phyloP scores from a whole-genome alignment of 2,113 vertebrate genomes.

The Urocitellus parryii region DNA sequence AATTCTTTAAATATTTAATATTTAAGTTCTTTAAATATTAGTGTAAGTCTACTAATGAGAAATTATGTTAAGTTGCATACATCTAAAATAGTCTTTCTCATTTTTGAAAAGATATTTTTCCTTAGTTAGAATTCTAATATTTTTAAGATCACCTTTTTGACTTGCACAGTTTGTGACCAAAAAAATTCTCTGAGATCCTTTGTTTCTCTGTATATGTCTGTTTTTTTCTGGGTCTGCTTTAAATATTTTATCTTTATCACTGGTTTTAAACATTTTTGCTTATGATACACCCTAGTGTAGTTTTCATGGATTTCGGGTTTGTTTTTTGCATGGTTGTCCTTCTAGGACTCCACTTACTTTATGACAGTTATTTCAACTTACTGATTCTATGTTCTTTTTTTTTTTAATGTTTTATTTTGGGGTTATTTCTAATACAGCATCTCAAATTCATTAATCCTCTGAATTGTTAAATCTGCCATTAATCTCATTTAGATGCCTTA shows the following conservation, averaged over 20 bases:
- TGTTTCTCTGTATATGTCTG: not conserved
- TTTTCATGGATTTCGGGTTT: not conserved
- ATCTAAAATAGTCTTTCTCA: not conserved
- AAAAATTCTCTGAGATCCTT: not conserved
- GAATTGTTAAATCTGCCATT: not conserved
- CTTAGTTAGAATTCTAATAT: not conserved
- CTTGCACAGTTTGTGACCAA: not conserved
- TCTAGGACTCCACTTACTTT: not conserved
- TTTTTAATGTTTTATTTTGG: not conserved
- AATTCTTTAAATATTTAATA: not conserved
- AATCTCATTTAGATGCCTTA: not conserved
- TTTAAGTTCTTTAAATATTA: not conserved
- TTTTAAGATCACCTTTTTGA: not conserved
- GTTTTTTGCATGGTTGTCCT: not conserved
- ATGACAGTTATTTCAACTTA: not conserved
- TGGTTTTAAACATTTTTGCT: not conserved
- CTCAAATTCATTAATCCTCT: not conserved
- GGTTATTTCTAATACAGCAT: not conserved
- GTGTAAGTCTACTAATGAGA: not conserved
- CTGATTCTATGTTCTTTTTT: not conserved
- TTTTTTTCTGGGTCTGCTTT: not conserved
- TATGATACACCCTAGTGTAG: not conserved
- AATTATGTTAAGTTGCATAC: not conserved
- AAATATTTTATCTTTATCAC: not conserved
- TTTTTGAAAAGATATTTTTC: not conserved